Percentiles rank a stretch among this genome's conserved stretches.
These are phyloP conservation scores for Habrosyne pyritoides DNA, from an alignment of 2,888 invertebrate species.

Conservation along the genomic window DNA sequence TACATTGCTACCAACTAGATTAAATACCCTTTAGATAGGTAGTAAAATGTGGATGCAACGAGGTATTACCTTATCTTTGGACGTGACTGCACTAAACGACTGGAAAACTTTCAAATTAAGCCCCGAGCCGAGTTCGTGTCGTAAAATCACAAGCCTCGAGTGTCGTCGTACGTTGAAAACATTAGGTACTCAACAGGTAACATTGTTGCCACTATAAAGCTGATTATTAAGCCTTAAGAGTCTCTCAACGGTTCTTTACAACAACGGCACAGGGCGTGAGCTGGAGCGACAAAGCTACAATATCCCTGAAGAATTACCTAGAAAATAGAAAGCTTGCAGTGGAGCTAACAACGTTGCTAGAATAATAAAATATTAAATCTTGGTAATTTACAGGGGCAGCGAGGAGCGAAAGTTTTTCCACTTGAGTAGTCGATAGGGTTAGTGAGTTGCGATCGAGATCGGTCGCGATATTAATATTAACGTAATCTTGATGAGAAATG, in stretches of 20 bases:
- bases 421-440: too few relatives aligned
- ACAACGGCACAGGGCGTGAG: neutral
- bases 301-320: neutral
- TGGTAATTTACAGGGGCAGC: too few relatives aligned
- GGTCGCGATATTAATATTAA: too few relatives aligned
- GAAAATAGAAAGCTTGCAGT: neutral
- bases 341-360: too few relatives aligned
- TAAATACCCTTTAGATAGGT: neutral
- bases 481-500: too few relatives aligned
- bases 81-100: neutral
- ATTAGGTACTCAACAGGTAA: neutral
- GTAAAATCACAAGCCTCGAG: neutral
- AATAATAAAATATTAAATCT: too few relatives aligned
- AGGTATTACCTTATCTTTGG: neutral
- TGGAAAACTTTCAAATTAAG: neutral
- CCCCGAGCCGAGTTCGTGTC: neutral
- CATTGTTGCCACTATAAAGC: neutral
- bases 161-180: neutral
- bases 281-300: neutral
- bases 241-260: neutral
- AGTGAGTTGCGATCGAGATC: too few relatives aligned
- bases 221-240: neutral
- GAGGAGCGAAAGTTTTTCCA: too few relatives aligned
- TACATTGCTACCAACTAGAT: too few relatives aligned
- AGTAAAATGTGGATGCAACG: neutral